Evolutionary conservation across 30 jellyfish, hydroid and myxozoan genomes (phyloP), one percentile per base, ranked within the genome.

Genomic region (Morbakka virulenta): DNA sequence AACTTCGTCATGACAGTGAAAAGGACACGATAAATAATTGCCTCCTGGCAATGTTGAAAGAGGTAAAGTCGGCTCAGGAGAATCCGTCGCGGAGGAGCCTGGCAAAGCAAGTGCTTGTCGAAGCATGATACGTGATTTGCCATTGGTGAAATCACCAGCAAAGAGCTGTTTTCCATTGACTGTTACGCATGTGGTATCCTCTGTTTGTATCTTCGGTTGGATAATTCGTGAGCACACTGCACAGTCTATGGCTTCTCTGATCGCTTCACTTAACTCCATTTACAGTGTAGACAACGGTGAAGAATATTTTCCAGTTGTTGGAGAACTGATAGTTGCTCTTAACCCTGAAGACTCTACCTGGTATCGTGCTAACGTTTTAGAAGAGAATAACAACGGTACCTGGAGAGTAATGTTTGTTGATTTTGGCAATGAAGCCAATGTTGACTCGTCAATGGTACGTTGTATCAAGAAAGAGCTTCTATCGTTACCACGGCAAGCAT

Each of bases 281-380:
- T 51, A 64, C 0, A 64, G 26, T 1, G 28, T 12, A 27, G 13
- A 50, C 31, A 33, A 28, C 22, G 34, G 33, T 22, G 11, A 63
- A 14, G 21, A 20, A 23, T 91, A 52, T 73, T 12, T 30, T 22
- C 96, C 98, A 12, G 49, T 33, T 2, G 79, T 71, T 2, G 86
- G 83, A 27, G 95, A 91, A 70, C 82, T 68, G 24, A 83, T 96
- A 72, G 84, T 93, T 14, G 98, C 91, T n/a, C 84, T 67, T 62
- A 83, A 83, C 52, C 57, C 83, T 17, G 80, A 75, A 4, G 94
- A 69, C 50, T 79, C 68, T 49, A 72, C 83, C 25, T 91, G 82
- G 89, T 91, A 77, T 52, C 94, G 98, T 32, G 98, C 87, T 6
- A 49, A 65, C 1, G 84, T 91, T 66, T 62, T 50, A 32, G 32